A percentile compares a stretch with the other conserved stretches of the same genome.
Evolutionary conservation across 2,888 invertebrate species (phyloP).

Genomic region (Heliconius ismenius): DNA sequence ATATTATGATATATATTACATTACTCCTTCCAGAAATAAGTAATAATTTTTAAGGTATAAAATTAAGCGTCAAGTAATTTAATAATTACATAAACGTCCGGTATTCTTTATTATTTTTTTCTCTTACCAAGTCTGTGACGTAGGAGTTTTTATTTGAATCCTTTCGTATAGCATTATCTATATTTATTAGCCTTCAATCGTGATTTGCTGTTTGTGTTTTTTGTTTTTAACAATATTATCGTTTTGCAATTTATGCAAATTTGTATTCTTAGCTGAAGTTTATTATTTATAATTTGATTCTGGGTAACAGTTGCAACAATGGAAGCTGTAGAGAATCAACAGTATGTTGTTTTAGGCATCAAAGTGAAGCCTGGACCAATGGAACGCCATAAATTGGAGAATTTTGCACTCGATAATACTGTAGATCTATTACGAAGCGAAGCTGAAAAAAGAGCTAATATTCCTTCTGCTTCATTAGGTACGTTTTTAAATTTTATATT

Average conservation of each 20-base stretch:
- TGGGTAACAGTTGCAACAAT: conserved; percentile 22
- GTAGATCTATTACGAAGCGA: conserved; percentile 82
- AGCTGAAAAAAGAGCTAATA: conserved; percentile 80
- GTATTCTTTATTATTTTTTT: neutral
- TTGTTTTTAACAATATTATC: neutral
- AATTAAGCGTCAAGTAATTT: no score
- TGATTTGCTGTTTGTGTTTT: conserved; percentile 9
- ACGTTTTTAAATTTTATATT: conserved; percentile 38
- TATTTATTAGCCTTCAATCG: neutral
- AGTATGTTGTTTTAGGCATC: conserved; percentile 71
- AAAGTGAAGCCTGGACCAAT: conserved; percentile 77
- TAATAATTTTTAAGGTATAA: neutral
- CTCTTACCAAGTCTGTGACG: neutral
- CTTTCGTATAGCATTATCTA: conserved; percentile 2
- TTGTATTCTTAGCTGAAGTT: neutral
- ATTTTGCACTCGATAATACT: conserved; percentile 83
- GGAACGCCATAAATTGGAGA: conserved; percentile 76
- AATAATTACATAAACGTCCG: neutral
- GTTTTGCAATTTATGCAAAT: neutral
- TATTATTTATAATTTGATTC: neutral
- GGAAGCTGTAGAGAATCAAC: conserved; percentile 59
- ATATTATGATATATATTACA: neutral
- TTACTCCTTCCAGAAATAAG: neutral
- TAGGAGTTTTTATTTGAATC: neutral
- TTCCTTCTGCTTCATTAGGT: conserved; percentile 83